Conservation (phyloP, 1,140 invertebrate genomes). For the Adelges cooleyi region DNA sequence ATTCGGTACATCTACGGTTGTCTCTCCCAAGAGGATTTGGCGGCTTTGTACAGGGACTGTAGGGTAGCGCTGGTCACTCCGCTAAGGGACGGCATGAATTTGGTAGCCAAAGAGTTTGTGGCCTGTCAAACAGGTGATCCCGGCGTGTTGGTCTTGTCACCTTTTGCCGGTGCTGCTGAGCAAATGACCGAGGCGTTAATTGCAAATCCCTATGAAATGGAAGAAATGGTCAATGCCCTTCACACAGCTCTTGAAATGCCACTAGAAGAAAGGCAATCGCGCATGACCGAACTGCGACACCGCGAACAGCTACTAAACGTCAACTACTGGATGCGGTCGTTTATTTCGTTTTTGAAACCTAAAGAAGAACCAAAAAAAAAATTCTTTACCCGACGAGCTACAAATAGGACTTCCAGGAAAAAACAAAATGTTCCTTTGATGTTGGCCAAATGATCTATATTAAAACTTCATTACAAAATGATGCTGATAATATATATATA, state of each 20-base stretch:
- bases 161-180: constrained; percentile 79
- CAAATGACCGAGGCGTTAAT: constrained; percentile 83
- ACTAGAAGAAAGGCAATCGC: constrained; percentile 68
- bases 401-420: too few species aligned
- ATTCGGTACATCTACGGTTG: too few species aligned
- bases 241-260: constrained; percentile 79
- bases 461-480: too few species aligned
- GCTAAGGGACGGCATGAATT: constrained; percentile 80
- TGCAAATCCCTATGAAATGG: constrained; percentile 81
- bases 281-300: constrained; percentile 72
- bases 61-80: constrained; percentile 77
- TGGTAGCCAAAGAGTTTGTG: constrained; percentile 86
- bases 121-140: constrained; percentile 79
- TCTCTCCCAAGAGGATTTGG: constrained; percentile 72
- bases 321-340: constrained; percentile 78
- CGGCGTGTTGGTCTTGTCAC: constrained; percentile 76
- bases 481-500: too few species aligned
- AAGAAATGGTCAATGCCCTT: constrained; percentile 73
- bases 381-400: too few species aligned
- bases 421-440: too few species aligned
- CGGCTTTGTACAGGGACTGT: constrained; percentile 71
- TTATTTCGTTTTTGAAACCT: constrained; percentile 76
- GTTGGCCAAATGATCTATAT: too few species aligned
- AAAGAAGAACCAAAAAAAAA: too few species aligned
- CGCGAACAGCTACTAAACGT: constrained; percentile 73